A percentile compares a stretch with the other conserved stretches of the same genome.
phyloP scores from a whole-genome alignment of 2,113 vertebrate genomes.

The Motacilla tschutschensis region DNA sequence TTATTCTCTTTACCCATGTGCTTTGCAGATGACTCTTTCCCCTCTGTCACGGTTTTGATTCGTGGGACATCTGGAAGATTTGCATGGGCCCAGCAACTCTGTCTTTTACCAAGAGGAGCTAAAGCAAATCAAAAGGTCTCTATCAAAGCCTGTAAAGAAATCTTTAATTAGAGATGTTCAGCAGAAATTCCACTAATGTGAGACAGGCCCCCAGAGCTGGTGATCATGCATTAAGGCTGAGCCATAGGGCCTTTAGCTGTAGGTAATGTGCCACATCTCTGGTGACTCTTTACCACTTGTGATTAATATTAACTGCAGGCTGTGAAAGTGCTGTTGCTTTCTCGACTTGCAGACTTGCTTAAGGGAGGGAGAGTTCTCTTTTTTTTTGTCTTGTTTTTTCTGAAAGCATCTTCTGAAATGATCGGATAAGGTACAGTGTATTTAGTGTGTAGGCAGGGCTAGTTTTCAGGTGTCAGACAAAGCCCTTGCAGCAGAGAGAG shows the following conservation, averaged over 20 bases:
- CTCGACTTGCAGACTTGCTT: not conserved
- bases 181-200: conserved; percentile 47
- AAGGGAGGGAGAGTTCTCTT: not conserved
- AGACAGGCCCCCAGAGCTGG: conserved; percentile 33
- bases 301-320: not conserved
- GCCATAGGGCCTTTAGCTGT: conserved; percentile 32
- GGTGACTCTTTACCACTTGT: conserved; percentile 6
- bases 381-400: not conserved
- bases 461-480: not conserved
- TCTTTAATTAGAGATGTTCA: conserved; percentile 33
- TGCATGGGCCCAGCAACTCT: conserved; percentile 95
- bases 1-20: conserved; percentile 14
- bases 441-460: not conserved
- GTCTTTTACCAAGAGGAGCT: conserved; percentile 91
- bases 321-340: not conserved
- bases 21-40: conserved; percentile 85
- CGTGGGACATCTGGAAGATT: conserved; percentile 92
- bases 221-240: conserved; percentile 37
- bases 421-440: not conserved
- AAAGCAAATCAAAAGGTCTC: conserved; percentile 93
- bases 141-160: conserved; percentile 55
- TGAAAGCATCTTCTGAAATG: not conserved
- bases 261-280: conserved; percentile 41
- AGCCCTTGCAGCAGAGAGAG: not conserved
- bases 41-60: conserved; percentile 90